Conservation (phyloP, 2,888 invertebrate genomes). For the Drosophila hamatofila region DNA sequence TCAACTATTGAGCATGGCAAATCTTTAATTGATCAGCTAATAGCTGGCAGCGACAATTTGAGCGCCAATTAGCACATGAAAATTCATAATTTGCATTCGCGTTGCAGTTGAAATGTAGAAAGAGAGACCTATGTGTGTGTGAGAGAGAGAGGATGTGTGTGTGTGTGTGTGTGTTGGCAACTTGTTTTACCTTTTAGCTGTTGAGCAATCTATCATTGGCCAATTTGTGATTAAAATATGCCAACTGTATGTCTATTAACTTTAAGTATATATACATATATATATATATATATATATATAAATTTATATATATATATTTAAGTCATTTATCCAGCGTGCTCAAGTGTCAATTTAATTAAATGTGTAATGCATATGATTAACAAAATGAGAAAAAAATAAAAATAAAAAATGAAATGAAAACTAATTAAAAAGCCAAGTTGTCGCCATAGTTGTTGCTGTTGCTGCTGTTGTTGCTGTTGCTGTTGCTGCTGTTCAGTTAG, state of each 20-base stretch:
- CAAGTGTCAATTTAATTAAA: slow-evolving; percentile 72
- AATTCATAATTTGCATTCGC: slow-evolving; percentile 3
- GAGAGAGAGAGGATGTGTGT: neutral
- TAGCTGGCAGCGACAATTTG: slow-evolving; percentile 12
- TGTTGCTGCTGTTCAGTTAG: slow-evolving; percentile 12
- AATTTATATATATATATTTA: slow-evolving; percentile 8
- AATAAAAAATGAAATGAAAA: slow-evolving; percentile 28
- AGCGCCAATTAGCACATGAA: slow-evolving; percentile 22
- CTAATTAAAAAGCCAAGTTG: slow-evolving; percentile 69
- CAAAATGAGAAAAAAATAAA: slow-evolving; percentile 15
- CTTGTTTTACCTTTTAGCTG: slow-evolving; percentile 8
- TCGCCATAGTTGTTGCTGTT: slow-evolving; percentile 33
- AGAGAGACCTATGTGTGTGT: neutral
- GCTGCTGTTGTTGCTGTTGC: neutral
- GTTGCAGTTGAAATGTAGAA: neutral
- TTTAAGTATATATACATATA: slow-evolving; percentile 17
- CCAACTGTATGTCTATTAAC: slow-evolving; percentile 44
- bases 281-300: neutral
- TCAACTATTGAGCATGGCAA: slow-evolving; percentile 21
- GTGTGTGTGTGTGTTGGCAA: neutral
- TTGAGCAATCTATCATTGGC: slow-evolving; percentile 39
- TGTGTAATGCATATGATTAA: slow-evolving; percentile 56
- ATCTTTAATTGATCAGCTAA: slow-evolving; percentile 44
- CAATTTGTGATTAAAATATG: slow-evolving; percentile 48
- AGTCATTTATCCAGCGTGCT: slow-evolving; percentile 22